Evolutionary conservation across 1,140 invertebrate genomes (phyloP).

Genomic region (Euglossa dilemma): DNA sequence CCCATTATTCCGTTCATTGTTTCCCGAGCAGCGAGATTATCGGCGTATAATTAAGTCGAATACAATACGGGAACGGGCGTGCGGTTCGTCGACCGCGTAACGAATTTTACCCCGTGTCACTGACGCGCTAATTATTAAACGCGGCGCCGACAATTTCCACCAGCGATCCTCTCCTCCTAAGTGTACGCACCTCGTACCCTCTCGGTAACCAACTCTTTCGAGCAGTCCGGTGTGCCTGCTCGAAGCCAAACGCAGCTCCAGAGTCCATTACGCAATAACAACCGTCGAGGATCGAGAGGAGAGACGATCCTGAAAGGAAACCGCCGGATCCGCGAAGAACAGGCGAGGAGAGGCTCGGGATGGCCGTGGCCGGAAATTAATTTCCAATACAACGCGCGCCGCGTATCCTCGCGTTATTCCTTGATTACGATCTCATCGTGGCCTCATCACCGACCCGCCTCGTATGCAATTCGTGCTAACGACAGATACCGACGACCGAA

Average conservation of each 20-base stretch:
- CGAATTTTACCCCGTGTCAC: conserved; percentile 4
- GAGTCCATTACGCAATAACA: neutral
- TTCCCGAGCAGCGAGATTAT: neutral
- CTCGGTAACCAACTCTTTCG: neutral
- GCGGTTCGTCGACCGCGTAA: neutral
- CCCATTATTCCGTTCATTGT: conserved; percentile 6
- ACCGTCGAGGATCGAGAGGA: neutral
- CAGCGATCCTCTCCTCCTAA: too few relatives aligned
- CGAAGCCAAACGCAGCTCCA: too few relatives aligned
- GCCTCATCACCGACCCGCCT: neutral
- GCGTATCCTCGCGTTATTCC: neutral
- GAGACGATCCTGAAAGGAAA: neutral
- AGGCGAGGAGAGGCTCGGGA: neutral
- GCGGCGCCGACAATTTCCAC: neutral
- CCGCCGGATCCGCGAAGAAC: neutral
- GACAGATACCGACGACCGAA: conserved; percentile 26
- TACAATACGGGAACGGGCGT: neutral
- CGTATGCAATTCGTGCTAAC: conserved; percentile 37
- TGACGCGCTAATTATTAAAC: conserved; percentile 26
- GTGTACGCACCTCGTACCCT: neutral
- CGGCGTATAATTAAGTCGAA: neutral
- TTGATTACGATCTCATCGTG: conserved; percentile 29
- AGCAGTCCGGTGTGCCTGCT: neutral
- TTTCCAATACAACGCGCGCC: conserved; percentile 4
- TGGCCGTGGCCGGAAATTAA: conserved; percentile 21